Conservation (phyloP, 2,113 vertebrate species). For the Entelurus aequoreus region DNA sequence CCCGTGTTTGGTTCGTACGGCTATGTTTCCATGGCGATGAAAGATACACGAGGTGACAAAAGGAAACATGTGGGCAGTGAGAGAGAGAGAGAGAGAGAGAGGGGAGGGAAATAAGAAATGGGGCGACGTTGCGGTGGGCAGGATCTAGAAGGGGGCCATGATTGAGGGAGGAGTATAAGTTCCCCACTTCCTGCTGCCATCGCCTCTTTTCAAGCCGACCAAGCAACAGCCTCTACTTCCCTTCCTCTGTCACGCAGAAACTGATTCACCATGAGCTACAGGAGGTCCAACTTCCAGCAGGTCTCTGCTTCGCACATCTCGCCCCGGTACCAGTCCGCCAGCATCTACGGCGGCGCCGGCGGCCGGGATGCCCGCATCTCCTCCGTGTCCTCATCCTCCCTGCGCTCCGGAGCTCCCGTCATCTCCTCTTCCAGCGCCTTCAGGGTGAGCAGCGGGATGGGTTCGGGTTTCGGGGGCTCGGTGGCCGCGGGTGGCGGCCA, state of each 20-base stretch:
- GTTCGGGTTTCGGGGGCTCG: slow-evolving; percentile 14
- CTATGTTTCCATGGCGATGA: slow-evolving; percentile 40
- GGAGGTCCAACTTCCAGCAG: slow-evolving; percentile 5
- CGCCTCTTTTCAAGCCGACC: slow-evolving; percentile 41
- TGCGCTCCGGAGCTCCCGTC: slow-evolving; percentile 51
- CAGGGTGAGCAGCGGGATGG: slow-evolving; percentile 58
- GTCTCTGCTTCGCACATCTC: slow-evolving; percentile 34
- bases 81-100: slow-evolving; percentile 24
- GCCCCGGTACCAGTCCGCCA: slow-evolving; percentile 69
- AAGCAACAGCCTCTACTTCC: slow-evolving; percentile 37
- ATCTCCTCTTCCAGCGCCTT: slow-evolving; percentile 52
- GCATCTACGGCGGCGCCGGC: slow-evolving; percentile 79
- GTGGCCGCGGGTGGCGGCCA: background rate
- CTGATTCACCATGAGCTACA: slow-evolving; percentile 69
- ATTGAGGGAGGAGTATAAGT: slow-evolving; percentile 57
- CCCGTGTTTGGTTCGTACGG: slow-evolving; percentile 4
- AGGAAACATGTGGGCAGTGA: slow-evolving; percentile 26
- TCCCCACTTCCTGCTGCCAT: slow-evolving; percentile 31
- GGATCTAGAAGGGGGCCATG: slow-evolving; percentile 36
- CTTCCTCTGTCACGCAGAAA: slow-evolving; percentile 6
- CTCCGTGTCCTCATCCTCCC: slow-evolving; percentile 30
- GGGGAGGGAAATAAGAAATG: slow-evolving; percentile 18
- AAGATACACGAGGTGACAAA: slow-evolving; percentile 21
- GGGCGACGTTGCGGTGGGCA: slow-evolving; percentile 56
- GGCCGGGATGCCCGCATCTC: slow-evolving; percentile 77